Evolutionary conservation across 2,797 vertebrate species (phyloP), one percentile per base, ranked within the genome.

Genomic region (Centroberyx gerrardi): DNA sequence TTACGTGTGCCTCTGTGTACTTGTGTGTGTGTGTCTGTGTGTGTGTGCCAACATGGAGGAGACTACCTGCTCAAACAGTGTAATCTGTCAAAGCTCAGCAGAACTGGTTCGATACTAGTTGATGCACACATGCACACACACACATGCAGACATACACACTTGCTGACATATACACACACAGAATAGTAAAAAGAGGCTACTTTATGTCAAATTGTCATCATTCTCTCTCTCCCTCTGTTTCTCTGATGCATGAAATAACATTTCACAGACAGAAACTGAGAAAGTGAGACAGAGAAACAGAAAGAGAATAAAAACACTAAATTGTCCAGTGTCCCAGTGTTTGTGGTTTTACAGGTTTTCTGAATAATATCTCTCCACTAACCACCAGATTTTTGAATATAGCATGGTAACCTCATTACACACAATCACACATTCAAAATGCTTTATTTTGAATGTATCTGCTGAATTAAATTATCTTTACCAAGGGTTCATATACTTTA

Each of bases 41-140:
- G 68, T 33, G 59, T 46, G 62, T 74, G 17, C 75, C n/a, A 49
- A 53, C 55, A 54, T 62, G 18, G 8, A 66, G 33, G 31, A 78
- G 62, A 62, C 62, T 58, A 73, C 60, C 44, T 72, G 51, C 13
- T 3, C 78, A 67, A 86, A 83, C 46, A 80, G 64, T 68, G 22
- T 74, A 75, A 85, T 82, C 68, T 66, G 52, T 83, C 52, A 69
- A 66, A 60, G 15, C 76, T 77, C 51, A 56, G 62, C 49, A 66
- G 63, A 80, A 81, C 56, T 67, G 70, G 52, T 49, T 79, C 55
- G 18, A 68, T 49, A 75, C 54, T 27, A 49, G 62, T 40, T 51
- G 28, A 28, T 22, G 12, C 22, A 64, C 15, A 55, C 17, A 40
- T 7, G 36, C 0, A n/a, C 10, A 68, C 15, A 12, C 22, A 64